Conservation (phyloP, 2,113 vertebrate species). For the Elachura formosa region DNA sequence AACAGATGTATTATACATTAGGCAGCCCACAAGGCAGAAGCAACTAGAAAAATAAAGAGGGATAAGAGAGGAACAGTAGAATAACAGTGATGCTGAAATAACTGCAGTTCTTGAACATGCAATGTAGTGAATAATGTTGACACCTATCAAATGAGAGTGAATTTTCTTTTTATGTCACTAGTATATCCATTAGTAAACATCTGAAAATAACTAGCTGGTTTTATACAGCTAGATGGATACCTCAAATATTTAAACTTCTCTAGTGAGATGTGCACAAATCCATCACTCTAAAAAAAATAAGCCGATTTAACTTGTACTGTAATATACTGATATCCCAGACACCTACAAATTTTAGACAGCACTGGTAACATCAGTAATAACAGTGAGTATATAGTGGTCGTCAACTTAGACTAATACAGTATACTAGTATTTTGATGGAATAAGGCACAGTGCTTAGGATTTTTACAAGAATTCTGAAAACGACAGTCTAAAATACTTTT, state of each 20-base stretch:
- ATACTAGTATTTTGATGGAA: not conserved
- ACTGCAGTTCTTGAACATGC: not conserved
- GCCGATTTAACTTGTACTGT: not conserved
- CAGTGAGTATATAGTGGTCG: not conserved
- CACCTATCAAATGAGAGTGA: not conserved
- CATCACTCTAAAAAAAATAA: not conserved
- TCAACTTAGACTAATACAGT: not conserved
- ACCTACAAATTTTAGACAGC: not conserved
- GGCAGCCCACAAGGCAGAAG: not conserved
- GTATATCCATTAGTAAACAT: not conserved
- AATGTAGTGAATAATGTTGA: not conserved
- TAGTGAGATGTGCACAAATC: not conserved
- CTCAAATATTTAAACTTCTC: not conserved
- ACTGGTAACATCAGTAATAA: not conserved
- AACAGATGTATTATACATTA: not conserved
- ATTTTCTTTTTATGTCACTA: not conserved
- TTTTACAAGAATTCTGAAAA: not conserved
- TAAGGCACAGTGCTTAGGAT: not conserved
- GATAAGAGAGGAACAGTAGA: not conserved
- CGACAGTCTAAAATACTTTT: not conserved
- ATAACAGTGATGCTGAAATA: not conserved
- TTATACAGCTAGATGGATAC: not conserved
- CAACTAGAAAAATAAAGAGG: not conserved
- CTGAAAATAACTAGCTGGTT: not conserved
- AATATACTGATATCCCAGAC: not conserved